Conservation (phyloP, 2,113 vertebrate genomes). For the Scatophagus argus region DNA sequence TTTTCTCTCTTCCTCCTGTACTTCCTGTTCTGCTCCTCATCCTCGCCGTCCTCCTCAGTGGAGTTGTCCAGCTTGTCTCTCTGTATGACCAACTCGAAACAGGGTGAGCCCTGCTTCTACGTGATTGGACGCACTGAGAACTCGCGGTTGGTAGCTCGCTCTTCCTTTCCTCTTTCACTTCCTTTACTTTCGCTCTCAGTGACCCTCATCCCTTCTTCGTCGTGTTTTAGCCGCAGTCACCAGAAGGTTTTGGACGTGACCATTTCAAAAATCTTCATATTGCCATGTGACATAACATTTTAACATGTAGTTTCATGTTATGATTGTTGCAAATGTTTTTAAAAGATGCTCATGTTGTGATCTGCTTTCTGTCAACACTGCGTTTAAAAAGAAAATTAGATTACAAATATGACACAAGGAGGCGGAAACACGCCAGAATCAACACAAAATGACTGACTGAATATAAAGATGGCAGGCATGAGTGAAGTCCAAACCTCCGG, state of each 20-base stretch:
- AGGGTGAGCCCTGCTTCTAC: slow-evolving; percentile 88
- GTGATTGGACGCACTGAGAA: slow-evolving; percentile 87
- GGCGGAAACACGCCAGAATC: no score
- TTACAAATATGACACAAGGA: no score
- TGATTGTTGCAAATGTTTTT: no score
- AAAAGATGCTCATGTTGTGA: no score
- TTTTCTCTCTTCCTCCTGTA: slow-evolving; percentile 7
- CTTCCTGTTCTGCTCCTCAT: neutral
- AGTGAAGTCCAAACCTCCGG: no score
- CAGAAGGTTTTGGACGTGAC: no score
- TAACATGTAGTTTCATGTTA: no score
- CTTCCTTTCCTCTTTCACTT: neutral
- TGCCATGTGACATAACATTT: neutral
- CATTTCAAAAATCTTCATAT: neutral
- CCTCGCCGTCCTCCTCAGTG: slow-evolving; percentile 75
- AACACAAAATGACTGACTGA: no score
- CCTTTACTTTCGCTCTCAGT: slow-evolving; percentile 4
- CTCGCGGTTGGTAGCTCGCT: slow-evolving; percentile 83
- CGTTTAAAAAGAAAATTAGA: no score
- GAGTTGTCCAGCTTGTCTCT: slow-evolving; percentile 89
- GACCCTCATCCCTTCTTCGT: slow-evolving; percentile 26
- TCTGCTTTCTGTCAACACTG: no score
- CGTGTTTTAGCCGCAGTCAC: neutral
- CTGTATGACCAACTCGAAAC: slow-evolving; percentile 89
- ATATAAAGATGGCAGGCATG: no score